Evolutionary conservation across 2,888 invertebrate species (phyloP).

Genomic region (Ctenicera cuprea): DNA sequence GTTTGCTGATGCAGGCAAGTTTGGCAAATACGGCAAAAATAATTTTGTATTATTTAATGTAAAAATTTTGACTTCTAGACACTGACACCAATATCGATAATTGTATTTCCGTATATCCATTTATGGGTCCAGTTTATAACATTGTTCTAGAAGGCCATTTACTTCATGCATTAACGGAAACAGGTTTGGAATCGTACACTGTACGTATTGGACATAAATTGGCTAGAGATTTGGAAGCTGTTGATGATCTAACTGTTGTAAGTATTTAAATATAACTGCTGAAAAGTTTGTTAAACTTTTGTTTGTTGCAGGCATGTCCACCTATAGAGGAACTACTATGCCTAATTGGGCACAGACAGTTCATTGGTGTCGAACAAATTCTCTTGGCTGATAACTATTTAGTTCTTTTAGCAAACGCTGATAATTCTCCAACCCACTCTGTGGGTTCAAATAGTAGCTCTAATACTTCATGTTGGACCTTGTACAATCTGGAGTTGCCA

Average conservation of each 20-base stretch:
- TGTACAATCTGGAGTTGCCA: slow-evolving; percentile 83
- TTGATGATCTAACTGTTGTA: slow-evolving; percentile 72
- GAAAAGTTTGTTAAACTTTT: not conserved
- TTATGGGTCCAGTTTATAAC: slow-evolving; percentile 81
- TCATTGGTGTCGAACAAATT: slow-evolving; percentile 78
- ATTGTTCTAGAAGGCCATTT: slow-evolving; percentile 81
- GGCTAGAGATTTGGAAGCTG: slow-evolving; percentile 72
- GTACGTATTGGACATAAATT: slow-evolving; percentile 79
- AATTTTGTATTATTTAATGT: too few species aligned
- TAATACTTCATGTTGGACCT: slow-evolving; percentile 77
- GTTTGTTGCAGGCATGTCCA: slow-evolving; percentile 73
- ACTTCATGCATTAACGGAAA: slow-evolving; percentile 84
- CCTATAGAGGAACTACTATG: slow-evolving; percentile 78
- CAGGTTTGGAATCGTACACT: slow-evolving; percentile 86
- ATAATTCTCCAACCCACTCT: slow-evolving; percentile 74
- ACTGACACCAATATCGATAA: slow-evolving; percentile 67
- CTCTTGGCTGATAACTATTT: slow-evolving; percentile 73
- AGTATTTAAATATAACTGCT: slow-evolving; percentile 50
- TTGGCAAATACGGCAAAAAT: too few species aligned
- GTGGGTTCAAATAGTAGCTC: slow-evolving; percentile 70
- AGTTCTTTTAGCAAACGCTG: slow-evolving; percentile 77
- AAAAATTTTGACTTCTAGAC: slow-evolving; percentile 57
- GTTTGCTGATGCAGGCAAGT: slow-evolving; percentile 74
- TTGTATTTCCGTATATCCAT: slow-evolving; percentile 81
- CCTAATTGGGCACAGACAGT: slow-evolving; percentile 81